Conservation (phyloP, 2,888 invertebrate genomes). For the Autographa pulchrina region DNA sequence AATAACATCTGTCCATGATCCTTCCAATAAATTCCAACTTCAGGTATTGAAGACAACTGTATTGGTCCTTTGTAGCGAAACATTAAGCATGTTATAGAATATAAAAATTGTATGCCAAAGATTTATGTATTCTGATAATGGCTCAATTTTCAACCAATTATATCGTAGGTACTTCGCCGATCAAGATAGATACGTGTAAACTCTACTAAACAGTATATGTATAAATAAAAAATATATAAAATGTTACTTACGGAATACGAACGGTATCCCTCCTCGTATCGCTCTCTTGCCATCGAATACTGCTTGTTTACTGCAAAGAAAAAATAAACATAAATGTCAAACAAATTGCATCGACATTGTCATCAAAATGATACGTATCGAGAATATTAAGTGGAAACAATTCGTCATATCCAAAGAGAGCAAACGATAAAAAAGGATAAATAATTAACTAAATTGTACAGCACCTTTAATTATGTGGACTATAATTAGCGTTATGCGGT, state of each 20-base stretch:
- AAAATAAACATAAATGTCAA: constrained; percentile 56
- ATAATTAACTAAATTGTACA: constrained; percentile 26
- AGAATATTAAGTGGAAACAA: constrained; percentile 39
- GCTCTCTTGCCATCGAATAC: constrained; percentile 99
- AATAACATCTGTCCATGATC: not conserved
- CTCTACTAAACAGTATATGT: not conserved
- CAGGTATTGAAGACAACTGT: not conserved
- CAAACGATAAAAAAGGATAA: constrained; percentile 18
- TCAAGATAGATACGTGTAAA: not conserved
- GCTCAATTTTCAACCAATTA: not conserved
- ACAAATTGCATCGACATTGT: constrained; percentile 46
- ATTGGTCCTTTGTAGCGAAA: not conserved
- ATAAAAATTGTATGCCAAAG: too few species aligned
- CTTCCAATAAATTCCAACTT: not conserved
- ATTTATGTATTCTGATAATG: not conserved
- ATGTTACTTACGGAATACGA: constrained; percentile 97
- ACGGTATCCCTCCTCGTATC: constrained; percentile 98
- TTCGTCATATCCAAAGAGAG: constrained; percentile 23
- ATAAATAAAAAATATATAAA: not conserved
- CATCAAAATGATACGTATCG: constrained; percentile 41
- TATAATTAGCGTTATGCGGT: constrained; percentile 36
- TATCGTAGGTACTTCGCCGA: not conserved
- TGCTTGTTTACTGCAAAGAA: constrained; percentile 94
- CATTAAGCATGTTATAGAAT: not conserved
- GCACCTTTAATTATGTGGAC: constrained; percentile 30